Evolutionary conservation across 2,797 vertebrate species (phyloP), one percentile per base, ranked within the genome.

Genomic region (Corythornis leucogaster): DNA sequence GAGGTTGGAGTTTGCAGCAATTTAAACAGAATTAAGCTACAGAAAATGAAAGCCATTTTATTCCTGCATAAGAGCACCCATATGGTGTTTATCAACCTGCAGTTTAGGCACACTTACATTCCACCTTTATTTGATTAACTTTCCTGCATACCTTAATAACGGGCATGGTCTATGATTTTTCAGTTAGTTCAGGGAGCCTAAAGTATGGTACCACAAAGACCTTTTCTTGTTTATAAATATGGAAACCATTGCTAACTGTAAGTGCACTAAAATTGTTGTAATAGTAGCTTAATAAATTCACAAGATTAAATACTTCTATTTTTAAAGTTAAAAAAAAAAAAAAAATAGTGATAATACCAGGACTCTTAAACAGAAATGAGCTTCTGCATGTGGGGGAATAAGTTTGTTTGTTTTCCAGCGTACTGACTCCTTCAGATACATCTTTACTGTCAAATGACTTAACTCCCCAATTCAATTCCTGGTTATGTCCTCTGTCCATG

Each of bases 21-120:
- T 95, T 95, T 89, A 89, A 95, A 85, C 46, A 85, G 92, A 95
- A 94, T 94, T 96, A 95, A 92, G 42, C 66, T 87, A 54, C 80
- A 86, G 80, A 95, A 94, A 94, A 94, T 57, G 66, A 95, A 94
- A 95, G 67, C 43, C 45, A 40, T 75, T 94, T 91, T 85, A 85
- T 91, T 89, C 87, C 77, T 63, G 43, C 21, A 16, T 89, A 71
- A 94, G 55, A 81, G 70, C 25, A 81, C 55, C 82, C 94, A 92
- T 93, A 91, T 95, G 94, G 91, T 0, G 4, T 83, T 93, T 87
- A 94, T 95, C 91, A 89, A 28, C 69, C 58, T 89, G 67, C 71
- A 88, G 53, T 82, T 83, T 75, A 87, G 62, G 51, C 76, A 75
- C 25, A 66, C 70, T 84, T 64, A 35, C 76, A 78, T 93, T 94